Base-by-base conservation (phyloP, 2,113 vertebrate genomes). In the Aix galericulata region DNA sequence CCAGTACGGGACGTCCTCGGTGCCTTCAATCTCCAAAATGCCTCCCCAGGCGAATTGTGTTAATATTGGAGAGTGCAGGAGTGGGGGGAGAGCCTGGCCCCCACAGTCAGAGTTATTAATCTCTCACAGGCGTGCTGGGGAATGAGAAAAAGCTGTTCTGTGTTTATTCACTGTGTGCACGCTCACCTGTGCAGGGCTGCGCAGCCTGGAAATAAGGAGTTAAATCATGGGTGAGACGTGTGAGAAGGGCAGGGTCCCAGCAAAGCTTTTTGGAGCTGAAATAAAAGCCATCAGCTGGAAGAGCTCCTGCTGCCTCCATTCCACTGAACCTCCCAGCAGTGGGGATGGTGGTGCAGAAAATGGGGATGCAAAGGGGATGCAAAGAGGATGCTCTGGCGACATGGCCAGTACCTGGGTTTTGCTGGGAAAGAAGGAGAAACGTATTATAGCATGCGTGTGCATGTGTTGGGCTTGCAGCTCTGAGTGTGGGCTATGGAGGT, bases 41-140 rank as follows among this genome's bases (percentile, higher is more conserved):
- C 83, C 63, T 93, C 89, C 74, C 77, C 22, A 34, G 38, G 31
- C 4, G 2, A 50, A 59, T 12, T 2, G 9, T 17, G 55, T 90
- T 94, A 84, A 96, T 93, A 69, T 53, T 6, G 69, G 94, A 92
- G 69, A 94, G 91, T 95, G 95, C 77, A 56, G 77, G 69, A 83
- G 76, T 1, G 1, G 44, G 88, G 75, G 94, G 72, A 62, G 93
- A 59, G 75, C 88, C 17, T 17, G 27, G 53, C 69, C 91, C 58
- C 23, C 36, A 0, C 6, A 0, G 17, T 55, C 3, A 2, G 67
- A 44, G 38, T 13, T 31, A 9, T 2, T 31, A 60, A 9, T 50
- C 8, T 3, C 77, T 72, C 22, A 17, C 32, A 4, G 0, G 60
- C 56, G 4, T 1, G 4, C 50, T 7, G n/a, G 58, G 62, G 31